Evolutionary conservation across 2,113 vertebrate genomes (phyloP).

Genomic region (Aptenodytes patagonicus): DNA sequence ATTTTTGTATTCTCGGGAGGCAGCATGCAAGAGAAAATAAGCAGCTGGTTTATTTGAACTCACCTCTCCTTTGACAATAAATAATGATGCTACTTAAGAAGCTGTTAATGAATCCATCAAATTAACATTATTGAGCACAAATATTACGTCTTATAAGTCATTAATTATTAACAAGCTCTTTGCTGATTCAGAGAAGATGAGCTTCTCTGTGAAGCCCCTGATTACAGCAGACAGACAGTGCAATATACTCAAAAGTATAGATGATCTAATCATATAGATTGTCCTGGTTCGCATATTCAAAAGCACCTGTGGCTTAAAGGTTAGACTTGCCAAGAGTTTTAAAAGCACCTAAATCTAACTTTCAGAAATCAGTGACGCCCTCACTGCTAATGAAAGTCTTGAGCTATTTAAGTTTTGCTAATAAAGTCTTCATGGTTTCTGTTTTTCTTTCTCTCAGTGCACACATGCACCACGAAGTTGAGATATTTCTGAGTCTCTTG

Average conservation of each 20-base stretch:
- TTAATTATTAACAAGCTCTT: not conserved
- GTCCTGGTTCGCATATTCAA: not conserved
- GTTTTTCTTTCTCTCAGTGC: not conserved
- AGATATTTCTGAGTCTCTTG: not conserved
- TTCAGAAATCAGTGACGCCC: not conserved
- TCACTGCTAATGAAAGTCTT: not conserved
- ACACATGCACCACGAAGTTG: not conserved
- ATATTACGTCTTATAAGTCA: not conserved
- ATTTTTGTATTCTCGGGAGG: not conserved
- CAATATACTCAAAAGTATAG: not conserved
- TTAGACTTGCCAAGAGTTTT: not conserved
- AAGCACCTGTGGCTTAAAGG: not conserved
- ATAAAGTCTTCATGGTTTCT: not conserved
- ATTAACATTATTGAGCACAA: conserved; percentile 11
- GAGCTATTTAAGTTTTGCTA: not conserved
- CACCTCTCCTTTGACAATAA: not conserved
- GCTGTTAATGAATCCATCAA: not conserved
- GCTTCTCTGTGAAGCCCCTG: not conserved
- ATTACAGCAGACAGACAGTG: not conserved
- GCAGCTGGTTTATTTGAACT: not conserved
- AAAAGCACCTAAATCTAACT: not conserved
- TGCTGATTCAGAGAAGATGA: not conserved
- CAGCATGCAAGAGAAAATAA: not conserved
- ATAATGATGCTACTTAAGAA: not conserved
- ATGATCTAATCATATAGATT: not conserved